A percentile compares a stretch with the other conserved stretches of the same genome.
Evolutionary conservation across 2,888 invertebrate genomes (phyloP).

Genomic region (Dermolepida albohirtum): DNA sequence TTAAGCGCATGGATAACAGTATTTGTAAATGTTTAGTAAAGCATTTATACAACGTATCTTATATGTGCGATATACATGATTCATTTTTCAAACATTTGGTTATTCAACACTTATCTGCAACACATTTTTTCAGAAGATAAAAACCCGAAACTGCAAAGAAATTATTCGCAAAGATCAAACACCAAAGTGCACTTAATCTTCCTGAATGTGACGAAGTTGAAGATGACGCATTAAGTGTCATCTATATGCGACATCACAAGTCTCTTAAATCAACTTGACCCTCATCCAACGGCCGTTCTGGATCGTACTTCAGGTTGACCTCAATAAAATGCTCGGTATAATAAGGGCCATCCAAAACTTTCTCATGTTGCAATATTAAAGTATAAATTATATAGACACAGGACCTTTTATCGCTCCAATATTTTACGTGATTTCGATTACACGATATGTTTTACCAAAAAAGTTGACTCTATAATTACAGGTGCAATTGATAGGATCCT

Average conservation of each 20-base stretch:
- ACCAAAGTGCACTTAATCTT: constrained; percentile 33
- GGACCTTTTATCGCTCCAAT: constrained; percentile 18
- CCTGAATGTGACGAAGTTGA: constrained; percentile 26
- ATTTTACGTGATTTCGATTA: constrained; percentile 15
- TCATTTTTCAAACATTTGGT: background rate
- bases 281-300: constrained; percentile 20
- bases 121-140: constrained; percentile 1
- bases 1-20: too few relatives aligned
- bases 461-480: too few relatives aligned
- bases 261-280: constrained; percentile 33
- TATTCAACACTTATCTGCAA: background rate
- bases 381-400: constrained; percentile 29
- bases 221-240: constrained; percentile 35
- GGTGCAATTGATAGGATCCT: too few relatives aligned
- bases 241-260: constrained; percentile 33
- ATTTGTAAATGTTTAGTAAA: too few relatives aligned
- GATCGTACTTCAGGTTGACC: constrained; percentile 32
- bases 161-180: constrained; percentile 15
- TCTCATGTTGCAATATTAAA: constrained; percentile 27
- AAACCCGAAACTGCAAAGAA: background rate
- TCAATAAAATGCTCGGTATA: constrained; percentile 24
- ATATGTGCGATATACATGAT: too few relatives aligned
- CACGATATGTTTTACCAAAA: too few relatives aligned
- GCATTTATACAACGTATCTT: too few relatives aligned
- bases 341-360: constrained; percentile 30